Evolutionary conservation across 2,888 invertebrate genomes (phyloP), one percentile per base, ranked within the genome.

Genomic region (Caenorhabditis sp.): DNA sequence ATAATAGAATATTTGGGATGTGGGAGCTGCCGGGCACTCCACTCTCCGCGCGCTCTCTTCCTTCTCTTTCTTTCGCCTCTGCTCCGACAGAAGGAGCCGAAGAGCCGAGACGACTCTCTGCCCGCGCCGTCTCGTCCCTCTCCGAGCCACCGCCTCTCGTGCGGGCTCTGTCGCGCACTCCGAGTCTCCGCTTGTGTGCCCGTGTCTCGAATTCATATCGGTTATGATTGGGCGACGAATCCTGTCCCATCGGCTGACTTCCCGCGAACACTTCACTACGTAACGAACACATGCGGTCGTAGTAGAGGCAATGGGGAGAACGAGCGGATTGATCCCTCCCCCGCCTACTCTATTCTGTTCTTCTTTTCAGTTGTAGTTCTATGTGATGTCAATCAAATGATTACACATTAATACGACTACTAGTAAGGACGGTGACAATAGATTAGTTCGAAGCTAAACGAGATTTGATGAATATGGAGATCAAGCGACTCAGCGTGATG

Each of bases 1-100:
- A 75, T 75, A 75, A 75, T 75, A 75, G 75, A 75, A 75, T 75
- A 75, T 75, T 75, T 75, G 43, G 61, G 53, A 50, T 59, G 66
- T 58, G 66, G 59, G 65, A 55, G 72, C 45, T 22, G 45, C 63
- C 43, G 43, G 17, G 41, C 62, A 26, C 55, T 61, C 55, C 53
- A 48, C 70, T 55, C 53, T 48, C 30, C 58, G 63, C 71, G 65
- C 59, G 46, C 50, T 41, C 50, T 59, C 45, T 62, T 59, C 66
- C 66, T 58, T 50, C 46, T 48, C 65, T 52, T 59, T 63, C 62
- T 46, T 35, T 32, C 30, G 37, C 35, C 48, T 52, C 32, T 61
- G 11, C 24, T 61, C 66, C 66, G 66, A 35, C 66, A 46, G 66
- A 66, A 50, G 68, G 48, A 63, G 61, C 56, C 70, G 66, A 48